Evolutionary conservation across 2,888 invertebrate species (phyloP), one percentile per base, ranked within the genome.

Genomic region (Eilema sororculum): DNA sequence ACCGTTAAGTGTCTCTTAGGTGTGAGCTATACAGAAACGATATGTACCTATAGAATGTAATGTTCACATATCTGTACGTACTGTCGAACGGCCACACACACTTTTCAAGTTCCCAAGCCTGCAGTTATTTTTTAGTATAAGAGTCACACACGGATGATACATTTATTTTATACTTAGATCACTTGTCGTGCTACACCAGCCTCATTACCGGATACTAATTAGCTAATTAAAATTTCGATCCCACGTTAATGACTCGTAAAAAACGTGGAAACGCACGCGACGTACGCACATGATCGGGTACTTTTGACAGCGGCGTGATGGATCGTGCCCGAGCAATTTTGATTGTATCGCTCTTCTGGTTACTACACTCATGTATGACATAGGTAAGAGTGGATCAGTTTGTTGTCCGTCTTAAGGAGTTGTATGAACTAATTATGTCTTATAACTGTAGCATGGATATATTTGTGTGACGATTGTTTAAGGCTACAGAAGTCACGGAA

Each of bases 281-380:
- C 73, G 82, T 82, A 82, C 62, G 30, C 64, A 71, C 72, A 71
- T 85, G 80, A 86, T 87, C 86, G 84, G 86, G 74, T 83, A 81
- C 81, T 81, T 87, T 86, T 89, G 91, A 91, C 90, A 90, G 87
- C 77, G 71, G 77, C 68, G 79, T 91, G 91, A 91, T 90, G 86
- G 87, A 91, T 91, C 88, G 90, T 87, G 88, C 79, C 77, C 79
- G 41, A 58, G 16, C 58, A 58, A 58, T 16, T 78, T 78, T 86
- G 88, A 88, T 89, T 86, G 86, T 84, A 84, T 85, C 83, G 76
- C 78, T 76, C 59, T 57, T 73, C 66, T 68, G 65, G 12, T 64
- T 46, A 46, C 0, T n/a, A 20, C 46, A 25, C 46, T n/a, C 46
- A 46, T 41, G 12, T 30, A n/a, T 46, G 12, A 28, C 58, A 28